A percentile compares a stretch with the other conserved stretches of the same genome.
These are phyloP conservation scores for Drosophila varians DNA, from an alignment of 1,140 invertebrate species.

Conservation along the genomic window DNA sequence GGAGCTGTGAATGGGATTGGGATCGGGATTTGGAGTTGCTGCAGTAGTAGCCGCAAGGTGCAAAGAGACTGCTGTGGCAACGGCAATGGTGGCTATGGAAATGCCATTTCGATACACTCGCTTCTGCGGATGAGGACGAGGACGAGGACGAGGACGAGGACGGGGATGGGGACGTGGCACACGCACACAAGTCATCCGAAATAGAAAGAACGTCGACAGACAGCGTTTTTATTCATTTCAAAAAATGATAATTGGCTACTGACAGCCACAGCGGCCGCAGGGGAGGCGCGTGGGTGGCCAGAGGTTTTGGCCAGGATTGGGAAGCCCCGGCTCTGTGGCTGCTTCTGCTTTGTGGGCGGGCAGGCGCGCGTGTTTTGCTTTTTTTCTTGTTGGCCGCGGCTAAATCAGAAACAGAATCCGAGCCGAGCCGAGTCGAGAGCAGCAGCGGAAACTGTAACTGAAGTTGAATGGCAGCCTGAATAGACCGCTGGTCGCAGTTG, in stretches of 20 bases:
- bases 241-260: conserved; percentile 77
- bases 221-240: conserved; percentile 74
- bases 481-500: conserved; percentile 29
- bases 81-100: conserved; percentile 60
- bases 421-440: conserved; percentile 11
- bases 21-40: conserved; percentile 6
- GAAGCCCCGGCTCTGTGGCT: conserved; percentile 8
- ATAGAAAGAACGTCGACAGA: conserved; percentile 23
- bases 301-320: conserved; percentile 4
- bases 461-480: conserved; percentile 57
- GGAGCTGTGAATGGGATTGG: conserved; percentile 1
- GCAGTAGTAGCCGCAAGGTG: conserved; percentile 75
- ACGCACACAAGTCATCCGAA: conserved; percentile 30
- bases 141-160: neutral
- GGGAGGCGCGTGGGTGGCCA: neutral
- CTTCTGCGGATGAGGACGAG: conserved; percentile 12
- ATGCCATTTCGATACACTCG: conserved; percentile 69
- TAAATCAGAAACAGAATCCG: conserved; percentile 53
- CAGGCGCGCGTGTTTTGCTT: neutral
- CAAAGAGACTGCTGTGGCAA: conserved; percentile 52
- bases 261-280: conserved; percentile 47
- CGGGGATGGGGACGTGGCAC: conserved; percentile 24
- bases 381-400: conserved; percentile 24
- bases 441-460: conserved; percentile 52
- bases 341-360: conserved; percentile 22